Base-by-base conservation (phyloP, 2,797 vertebrate genomes). In the Darevskia nairensis region DNA sequence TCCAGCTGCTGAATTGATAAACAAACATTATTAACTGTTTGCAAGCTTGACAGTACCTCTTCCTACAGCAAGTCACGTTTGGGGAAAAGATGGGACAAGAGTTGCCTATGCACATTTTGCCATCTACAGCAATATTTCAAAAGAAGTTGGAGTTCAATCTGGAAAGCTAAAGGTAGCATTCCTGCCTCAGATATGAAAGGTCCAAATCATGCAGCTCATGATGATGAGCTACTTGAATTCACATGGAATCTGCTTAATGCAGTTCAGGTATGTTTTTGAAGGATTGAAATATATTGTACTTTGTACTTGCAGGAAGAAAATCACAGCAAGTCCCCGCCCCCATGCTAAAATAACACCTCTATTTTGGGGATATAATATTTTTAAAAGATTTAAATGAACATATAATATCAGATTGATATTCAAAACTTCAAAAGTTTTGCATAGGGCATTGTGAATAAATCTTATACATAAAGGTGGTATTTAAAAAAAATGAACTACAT, bases 1-100 rank as follows among this genome's bases (percentile, higher is more conserved):
- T 87, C 78, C 86, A 87, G 86, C 86, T 87, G 86, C 74, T 81
- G 69, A 59, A 61, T 32, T 80, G 78, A 80, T 87, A 87, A 87
- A 74, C 68, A 87, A 80, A 74, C 35, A 61, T 11, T 80, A 13
- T 74, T 87, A 59, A 64, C 46, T 81, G 68, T 72, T 80, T 71
- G 50, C 35, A 81, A 80, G 69, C 32, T 27, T 61, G 29, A 32
- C 55, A 39, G 13, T 41, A 29, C 25, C 32, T 41, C 32, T 41
- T 80, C 9, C 68, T 86, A 61, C 32, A 44, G 46, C 29, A 69
- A 86, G 32, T 21, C 32, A 17, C n/a, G 46, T 59, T 59, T 80
- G 35, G 35, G 61, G 17, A 6, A 39, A 35, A 50, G 21, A 71
- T 19, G 21, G 61, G 9, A 21, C 8, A 79, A 10, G 32, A 23